Evolutionary conservation across 2,888 invertebrate species (phyloP).

Genomic region (Operophtera brumata): DNA sequence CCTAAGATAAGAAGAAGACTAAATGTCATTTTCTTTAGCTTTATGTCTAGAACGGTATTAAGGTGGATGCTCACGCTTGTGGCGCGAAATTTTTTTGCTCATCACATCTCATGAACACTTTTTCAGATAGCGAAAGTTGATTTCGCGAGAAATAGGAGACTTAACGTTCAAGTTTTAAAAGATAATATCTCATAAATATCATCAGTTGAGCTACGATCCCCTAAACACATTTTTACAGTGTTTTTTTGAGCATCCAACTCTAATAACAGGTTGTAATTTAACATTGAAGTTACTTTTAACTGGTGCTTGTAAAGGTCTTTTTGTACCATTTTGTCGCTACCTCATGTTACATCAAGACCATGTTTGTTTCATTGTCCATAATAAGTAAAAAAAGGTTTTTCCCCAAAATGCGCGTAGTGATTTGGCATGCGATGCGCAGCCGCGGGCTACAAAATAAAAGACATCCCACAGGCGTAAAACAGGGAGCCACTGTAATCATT

Average conservation of each 20-base stretch:
- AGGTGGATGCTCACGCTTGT: too few species aligned
- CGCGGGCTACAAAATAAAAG: constrained; percentile 59
- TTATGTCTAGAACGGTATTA: too few species aligned
- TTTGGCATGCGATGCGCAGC: constrained; percentile 51
- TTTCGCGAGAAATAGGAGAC: too few species aligned
- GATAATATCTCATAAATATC: too few species aligned
- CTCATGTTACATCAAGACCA: neutral
- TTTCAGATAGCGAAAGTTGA: too few species aligned
- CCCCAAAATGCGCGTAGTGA: constrained; percentile 37
- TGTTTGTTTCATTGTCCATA: constrained; percentile 16
- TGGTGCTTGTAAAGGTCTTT: neutral
- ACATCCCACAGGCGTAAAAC: constrained; percentile 73
- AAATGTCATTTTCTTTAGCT: too few species aligned
- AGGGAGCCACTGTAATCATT: constrained; percentile 70
- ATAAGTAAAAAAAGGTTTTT: constrained; percentile 16
- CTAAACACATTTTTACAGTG: neutral
- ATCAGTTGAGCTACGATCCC: too few species aligned
- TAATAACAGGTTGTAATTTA: neutral
- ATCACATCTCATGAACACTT: too few species aligned
- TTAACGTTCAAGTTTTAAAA: too few species aligned
- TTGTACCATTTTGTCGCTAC: neutral
- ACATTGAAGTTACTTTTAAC: neutral
- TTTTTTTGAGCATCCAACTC: too few species aligned
- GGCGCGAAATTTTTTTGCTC: too few species aligned
- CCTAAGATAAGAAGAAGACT: too few species aligned